phyloP scores from a whole-genome alignment of 1,140 invertebrate genomes.

The Pseudomyrmex sp. region DNA sequence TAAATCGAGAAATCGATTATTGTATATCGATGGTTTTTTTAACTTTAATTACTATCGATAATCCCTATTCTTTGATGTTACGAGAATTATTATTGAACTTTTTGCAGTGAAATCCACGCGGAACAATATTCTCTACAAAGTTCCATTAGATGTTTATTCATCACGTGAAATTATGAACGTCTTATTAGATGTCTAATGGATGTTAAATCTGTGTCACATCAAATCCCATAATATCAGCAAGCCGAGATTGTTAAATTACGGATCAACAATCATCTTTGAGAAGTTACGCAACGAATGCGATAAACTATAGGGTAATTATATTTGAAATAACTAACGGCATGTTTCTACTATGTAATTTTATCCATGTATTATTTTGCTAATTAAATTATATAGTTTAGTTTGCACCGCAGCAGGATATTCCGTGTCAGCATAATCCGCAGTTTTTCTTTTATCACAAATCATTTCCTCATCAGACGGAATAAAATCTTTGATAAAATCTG shows the following conservation, averaged over 20 bases:
- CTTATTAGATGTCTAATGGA: too few relatives aligned
- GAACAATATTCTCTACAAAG: not conserved
- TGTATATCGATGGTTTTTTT: too few relatives aligned
- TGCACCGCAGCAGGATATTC: not conserved
- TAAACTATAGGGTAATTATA: conserved; percentile 59
- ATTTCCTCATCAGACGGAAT: conserved; percentile 68
- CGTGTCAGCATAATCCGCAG: not conserved
- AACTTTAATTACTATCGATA: too few relatives aligned
- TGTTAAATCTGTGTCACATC: conserved; percentile 84
- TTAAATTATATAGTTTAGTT: conserved; percentile 1
- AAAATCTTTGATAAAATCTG: conserved; percentile 49
- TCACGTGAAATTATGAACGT: too few relatives aligned
- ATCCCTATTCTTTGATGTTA: too few relatives aligned
- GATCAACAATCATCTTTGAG: conserved; percentile 81
- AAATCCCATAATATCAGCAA: conserved; percentile 87
- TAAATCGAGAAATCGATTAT: too few relatives aligned
- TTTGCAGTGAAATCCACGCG: too few relatives aligned
- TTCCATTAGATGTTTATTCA: not conserved
- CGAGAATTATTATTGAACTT: too few relatives aligned
- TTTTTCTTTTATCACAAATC: conserved; percentile 59
- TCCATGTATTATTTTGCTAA: not conserved
- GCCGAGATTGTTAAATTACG: conserved; percentile 85
- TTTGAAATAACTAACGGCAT: not conserved
- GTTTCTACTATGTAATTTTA: not conserved
- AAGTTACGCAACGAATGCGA: conserved; percentile 64